A percentile compares a stretch with the other conserved stretches of the same genome.
phyloP scores from a whole-genome alignment of 2,888 invertebrate species.

The Marronus borbonicus region DNA sequence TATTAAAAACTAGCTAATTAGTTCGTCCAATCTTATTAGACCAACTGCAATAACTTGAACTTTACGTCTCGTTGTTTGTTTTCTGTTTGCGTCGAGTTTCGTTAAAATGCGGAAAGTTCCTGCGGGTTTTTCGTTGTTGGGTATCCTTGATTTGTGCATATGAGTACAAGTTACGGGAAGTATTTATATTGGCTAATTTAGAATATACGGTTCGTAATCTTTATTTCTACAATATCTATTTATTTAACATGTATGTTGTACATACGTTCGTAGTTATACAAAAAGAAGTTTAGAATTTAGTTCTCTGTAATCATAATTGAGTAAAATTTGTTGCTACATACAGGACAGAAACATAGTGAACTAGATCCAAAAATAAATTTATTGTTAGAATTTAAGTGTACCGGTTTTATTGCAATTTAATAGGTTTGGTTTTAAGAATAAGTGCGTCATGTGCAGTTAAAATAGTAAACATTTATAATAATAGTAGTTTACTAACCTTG shows the following conservation, averaged over 20 bases:
- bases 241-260: background rate
- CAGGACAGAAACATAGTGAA: no score
- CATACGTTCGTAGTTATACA: no score
- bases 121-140: background rate
- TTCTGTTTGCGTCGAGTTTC: background rate
- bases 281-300: no score
- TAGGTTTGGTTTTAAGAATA: no score
- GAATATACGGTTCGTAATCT: background rate
- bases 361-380: no score
- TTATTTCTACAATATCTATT: background rate
- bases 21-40: background rate
- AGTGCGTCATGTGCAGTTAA: no score
- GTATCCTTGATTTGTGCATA: background rate
- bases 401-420: no score
- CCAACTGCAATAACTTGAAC: background rate
- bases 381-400: no score
- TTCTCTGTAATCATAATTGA: no score
- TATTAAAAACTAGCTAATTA: conserved; percentile 13
- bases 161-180: background rate
- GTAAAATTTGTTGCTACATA: no score
- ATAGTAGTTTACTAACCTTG: no score
- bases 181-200: background rate
- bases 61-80: background rate
- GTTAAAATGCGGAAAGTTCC: background rate
- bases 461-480: no score